Percentiles rank a stretch among this genome's conserved stretches.
phyloP scores from a whole-genome alignment of 1,140 invertebrate genomes.

The Zaprionus gabonicus region DNA sequence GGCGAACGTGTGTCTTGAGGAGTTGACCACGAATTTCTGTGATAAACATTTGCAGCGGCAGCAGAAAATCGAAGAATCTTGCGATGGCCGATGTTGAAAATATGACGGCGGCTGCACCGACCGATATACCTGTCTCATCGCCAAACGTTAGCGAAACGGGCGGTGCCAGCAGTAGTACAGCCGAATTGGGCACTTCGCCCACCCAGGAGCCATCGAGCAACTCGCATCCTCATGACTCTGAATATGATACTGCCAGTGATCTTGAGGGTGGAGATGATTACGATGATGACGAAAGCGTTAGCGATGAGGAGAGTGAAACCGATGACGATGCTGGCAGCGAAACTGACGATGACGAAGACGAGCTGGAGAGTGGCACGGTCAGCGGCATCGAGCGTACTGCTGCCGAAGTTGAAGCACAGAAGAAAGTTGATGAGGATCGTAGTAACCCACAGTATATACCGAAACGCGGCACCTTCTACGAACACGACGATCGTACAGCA shows the following conservation, averaged over 20 bases:
- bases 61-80: constrained; percentile 59
- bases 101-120: constrained; percentile 59
- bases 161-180: constrained; percentile 30
- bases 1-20: constrained; percentile 19
- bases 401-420: constrained; percentile 86
- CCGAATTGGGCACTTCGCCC: constrained; percentile 70
- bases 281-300: constrained; percentile 72
- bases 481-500: constrained; percentile 96
- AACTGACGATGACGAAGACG: constrained; percentile 83
- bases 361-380: constrained; percentile 85
- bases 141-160: constrained; percentile 45
- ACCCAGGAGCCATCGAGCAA: constrained; percentile 77
- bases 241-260: constrained; percentile 82
- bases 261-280: constrained; percentile 85
- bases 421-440: constrained; percentile 95
- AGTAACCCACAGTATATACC: constrained; percentile 99
- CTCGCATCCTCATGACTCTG: constrained; percentile 82
- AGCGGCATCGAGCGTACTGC: constrained; percentile 85
- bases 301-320: constrained; percentile 71
- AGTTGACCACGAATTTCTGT: constrained; percentile 29
- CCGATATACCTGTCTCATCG: constrained; percentile 64
- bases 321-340: constrained; percentile 81
- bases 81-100: constrained; percentile 80
- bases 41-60: constrained; percentile 39
- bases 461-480: constrained; percentile 97